Conservation (phyloP, 2,888 invertebrate genomes). For the Drosophila paracracens region DNA sequence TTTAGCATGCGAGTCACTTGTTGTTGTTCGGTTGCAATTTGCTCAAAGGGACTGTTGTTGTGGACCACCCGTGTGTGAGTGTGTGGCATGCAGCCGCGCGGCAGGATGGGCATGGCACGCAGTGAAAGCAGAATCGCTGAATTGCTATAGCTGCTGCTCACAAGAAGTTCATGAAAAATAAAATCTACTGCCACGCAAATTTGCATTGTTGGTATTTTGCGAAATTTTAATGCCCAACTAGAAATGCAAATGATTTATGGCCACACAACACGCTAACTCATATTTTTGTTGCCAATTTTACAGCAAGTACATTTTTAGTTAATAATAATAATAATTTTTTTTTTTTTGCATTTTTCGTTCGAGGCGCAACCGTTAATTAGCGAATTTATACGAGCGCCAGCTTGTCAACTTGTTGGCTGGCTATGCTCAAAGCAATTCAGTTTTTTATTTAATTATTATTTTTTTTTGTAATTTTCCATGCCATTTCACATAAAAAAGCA, state of each 20-base stretch:
- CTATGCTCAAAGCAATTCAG: slow-evolving; percentile 34
- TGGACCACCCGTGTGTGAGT: slow-evolving; percentile 61
- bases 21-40: slow-evolving; percentile 61
- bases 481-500: background rate
- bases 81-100: slow-evolving; percentile 22
- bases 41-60: slow-evolving; percentile 53
- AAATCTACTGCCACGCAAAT: slow-evolving; percentile 53
- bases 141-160: slow-evolving; percentile 3
- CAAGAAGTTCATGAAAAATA: background rate
- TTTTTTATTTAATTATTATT: background rate
- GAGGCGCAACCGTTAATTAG: slow-evolving; percentile 76
- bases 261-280: slow-evolving; percentile 62
- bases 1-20: slow-evolving; percentile 54
- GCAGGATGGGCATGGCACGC: slow-evolving; percentile 2
- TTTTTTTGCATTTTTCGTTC: slow-evolving; percentile 11
- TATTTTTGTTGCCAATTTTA: slow-evolving; percentile 64
- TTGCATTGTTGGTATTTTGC: slow-evolving; percentile 33
- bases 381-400: slow-evolving; percentile 67
- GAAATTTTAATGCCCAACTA: slow-evolving; percentile 28
- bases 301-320: slow-evolving; percentile 30
- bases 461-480: slow-evolving; percentile 46
- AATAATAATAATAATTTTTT: slow-evolving; percentile 19
- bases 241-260: slow-evolving; percentile 69
- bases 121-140: slow-evolving; percentile 51
- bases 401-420: slow-evolving; percentile 72